phyloP scores from a whole-genome alignment of 1,140 invertebrate genomes.

The Tenebrio molitor region DNA sequence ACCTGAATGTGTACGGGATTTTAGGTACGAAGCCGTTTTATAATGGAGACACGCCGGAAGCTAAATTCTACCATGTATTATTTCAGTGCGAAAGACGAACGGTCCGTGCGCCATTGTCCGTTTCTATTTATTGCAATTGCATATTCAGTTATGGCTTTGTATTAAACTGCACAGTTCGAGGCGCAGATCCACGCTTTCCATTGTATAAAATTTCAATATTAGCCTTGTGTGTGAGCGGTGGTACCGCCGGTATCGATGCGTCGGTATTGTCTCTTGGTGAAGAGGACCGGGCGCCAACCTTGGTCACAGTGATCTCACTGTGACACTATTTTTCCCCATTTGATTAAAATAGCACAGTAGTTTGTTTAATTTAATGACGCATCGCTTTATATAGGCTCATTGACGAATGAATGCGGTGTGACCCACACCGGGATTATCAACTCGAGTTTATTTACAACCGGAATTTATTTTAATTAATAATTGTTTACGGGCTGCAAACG shows the following conservation, averaged over 20 bases:
- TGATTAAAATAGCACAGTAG: not conserved
- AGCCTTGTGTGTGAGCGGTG: not conserved
- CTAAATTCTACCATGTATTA: slow-evolving; percentile 29
- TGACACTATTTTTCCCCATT: not conserved
- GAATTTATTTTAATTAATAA: slow-evolving; percentile 17
- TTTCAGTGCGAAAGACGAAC: slow-evolving; percentile 33
- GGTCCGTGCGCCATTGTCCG: slow-evolving; percentile 22
- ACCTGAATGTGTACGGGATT: slow-evolving; percentile 19
- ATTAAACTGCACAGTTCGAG: slow-evolving; percentile 2
- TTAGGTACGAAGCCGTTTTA: slow-evolving; percentile 19
- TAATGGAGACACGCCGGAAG: slow-evolving; percentile 37
- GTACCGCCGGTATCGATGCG: not conserved
- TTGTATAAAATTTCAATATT: slow-evolving; percentile 19
- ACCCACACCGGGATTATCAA: slow-evolving; percentile 18
- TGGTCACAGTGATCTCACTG: not conserved
- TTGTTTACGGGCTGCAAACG: slow-evolving; percentile 13
- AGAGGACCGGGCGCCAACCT: too few species aligned
- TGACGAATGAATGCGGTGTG: not conserved
- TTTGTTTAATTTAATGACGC: not conserved
- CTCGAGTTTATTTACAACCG: slow-evolving; percentile 3
- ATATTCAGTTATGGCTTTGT: slow-evolving; percentile 32
- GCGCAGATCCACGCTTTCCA: not conserved
- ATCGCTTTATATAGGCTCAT: slow-evolving; percentile 17
- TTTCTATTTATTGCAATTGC: slow-evolving; percentile 38
- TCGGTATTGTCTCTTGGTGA: slow-evolving; percentile 15